Percentiles rank a stretch among this genome's conserved stretches.
phyloP scores from a whole-genome alignment of 2,113 vertebrate genomes.

The Muntiacus reevesi region DNA sequence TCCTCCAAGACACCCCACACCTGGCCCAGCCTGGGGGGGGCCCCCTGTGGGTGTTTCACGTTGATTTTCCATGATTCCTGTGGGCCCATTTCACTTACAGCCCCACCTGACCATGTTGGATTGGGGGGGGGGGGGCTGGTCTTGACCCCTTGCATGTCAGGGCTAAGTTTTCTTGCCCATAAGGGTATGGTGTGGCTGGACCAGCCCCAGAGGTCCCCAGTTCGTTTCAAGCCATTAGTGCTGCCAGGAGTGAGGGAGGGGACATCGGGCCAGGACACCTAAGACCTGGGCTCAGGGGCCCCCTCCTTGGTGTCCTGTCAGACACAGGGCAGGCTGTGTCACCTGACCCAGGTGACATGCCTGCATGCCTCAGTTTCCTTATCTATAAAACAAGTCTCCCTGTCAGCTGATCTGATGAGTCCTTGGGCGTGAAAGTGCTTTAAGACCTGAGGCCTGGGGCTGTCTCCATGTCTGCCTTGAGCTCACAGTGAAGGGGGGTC shows the following conservation, averaged over 20 bases:
- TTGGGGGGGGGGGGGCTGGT: background rate
- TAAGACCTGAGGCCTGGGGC: background rate
- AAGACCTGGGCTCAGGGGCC: no score
- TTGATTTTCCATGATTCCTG: background rate
- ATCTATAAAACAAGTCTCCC: accelerated
- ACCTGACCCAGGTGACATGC: accelerated
- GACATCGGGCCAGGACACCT: accelerated
- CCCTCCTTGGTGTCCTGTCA: no score
- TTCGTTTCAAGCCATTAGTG: accelerated
- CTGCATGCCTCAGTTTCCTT: background rate
- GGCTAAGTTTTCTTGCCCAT: background rate
- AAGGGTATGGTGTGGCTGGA: no score
- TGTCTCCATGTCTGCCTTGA: background rate
- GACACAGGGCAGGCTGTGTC: background rate
- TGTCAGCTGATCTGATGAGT: background rate
- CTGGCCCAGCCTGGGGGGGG: accelerated
- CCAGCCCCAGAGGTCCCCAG: background rate
- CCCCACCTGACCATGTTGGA: background rate
- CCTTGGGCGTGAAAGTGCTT: accelerated
- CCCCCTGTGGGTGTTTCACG: background rate
- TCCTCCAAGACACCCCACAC: accelerated
- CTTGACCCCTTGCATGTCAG: accelerated
- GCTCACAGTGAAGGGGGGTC: background rate
- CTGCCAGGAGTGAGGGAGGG: background rate
- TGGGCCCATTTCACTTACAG: background rate